A percentile compares a stretch with the other conserved stretches of the same genome.
phyloP scores from a whole-genome alignment of 1,140 invertebrate species.

The Drosophila serrata region DNA sequence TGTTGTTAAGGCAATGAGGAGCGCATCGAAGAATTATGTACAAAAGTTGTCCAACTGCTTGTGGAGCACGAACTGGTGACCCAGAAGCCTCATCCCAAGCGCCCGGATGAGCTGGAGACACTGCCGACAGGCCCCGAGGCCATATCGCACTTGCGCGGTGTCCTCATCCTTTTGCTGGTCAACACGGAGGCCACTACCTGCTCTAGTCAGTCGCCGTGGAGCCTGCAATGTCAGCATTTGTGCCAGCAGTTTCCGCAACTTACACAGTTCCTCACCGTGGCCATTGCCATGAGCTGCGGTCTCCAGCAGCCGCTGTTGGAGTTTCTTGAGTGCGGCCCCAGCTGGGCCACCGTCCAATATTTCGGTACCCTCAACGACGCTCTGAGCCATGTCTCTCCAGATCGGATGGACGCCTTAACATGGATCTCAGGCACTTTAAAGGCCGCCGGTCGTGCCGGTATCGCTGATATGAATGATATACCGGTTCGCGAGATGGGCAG shows the following conservation, averaged over 20 bases:
- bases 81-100: not conserved
- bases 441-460: conserved; percentile 11
- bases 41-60: conserved; percentile 18
- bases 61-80: conserved; percentile 37
- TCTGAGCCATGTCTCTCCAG: not conserved
- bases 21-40: conserved; percentile 27
- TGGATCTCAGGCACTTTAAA: conserved; percentile 5
- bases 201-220: not conserved
- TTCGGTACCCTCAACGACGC: conserved; percentile 34
- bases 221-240: conserved; percentile 45
- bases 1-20: conserved; percentile 44
- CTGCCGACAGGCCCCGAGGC: not conserved
- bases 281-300: conserved; percentile 33
- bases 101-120: not conserved
- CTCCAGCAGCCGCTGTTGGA: conserved; percentile 32
- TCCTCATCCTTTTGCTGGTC: conserved; percentile 27
- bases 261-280: conserved; percentile 27
- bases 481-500: not conserved
- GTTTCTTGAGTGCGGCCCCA: conserved; percentile 43
- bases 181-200: conserved; percentile 13
- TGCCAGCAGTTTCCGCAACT: conserved; percentile 22
- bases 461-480: not conserved
- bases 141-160: conserved; percentile 39
- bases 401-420: conserved; percentile 9
- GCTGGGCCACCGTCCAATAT: conserved; percentile 39